Evolutionary conservation across 1,140 invertebrate species (phyloP).

Genomic region (Oryctes rhinoceros): DNA sequence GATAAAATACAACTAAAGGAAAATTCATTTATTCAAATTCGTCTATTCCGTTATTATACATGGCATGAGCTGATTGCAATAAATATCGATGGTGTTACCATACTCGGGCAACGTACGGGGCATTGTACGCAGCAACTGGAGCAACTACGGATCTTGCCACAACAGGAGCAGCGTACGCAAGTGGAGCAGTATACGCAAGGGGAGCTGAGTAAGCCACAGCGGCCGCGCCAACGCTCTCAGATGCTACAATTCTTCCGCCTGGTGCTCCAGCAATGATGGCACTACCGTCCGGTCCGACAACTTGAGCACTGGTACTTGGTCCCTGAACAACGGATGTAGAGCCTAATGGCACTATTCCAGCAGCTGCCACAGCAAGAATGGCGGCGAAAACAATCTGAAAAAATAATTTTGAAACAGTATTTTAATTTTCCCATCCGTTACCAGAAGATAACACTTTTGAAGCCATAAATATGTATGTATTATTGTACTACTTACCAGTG

Average conservation of each 20-base stretch:
- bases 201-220: conserved; percentile 36
- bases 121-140: conserved; percentile 3
- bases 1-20: too few species aligned
- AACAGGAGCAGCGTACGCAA: conserved; percentile 40
- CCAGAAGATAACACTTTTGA: neutral
- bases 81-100: neutral
- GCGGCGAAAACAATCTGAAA: conserved; percentile 27
- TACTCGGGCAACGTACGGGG: neutral
- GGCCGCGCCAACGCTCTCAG: conserved; percentile 43
- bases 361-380: conserved; percentile 8
- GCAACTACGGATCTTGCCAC: neutral
- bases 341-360: neutral
- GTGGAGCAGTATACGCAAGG: conserved; percentile 38
- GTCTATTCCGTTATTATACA: neutral
- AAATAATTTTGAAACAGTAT: neutral
- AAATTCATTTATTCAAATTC: too few species aligned
- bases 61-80: neutral
- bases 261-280: conserved; percentile 43
- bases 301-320: conserved; percentile 45
- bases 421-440: neutral
- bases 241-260: conserved; percentile 43
- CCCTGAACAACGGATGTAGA: conserved; percentile 45
- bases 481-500: neutral
- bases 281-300: conserved; percentile 46
- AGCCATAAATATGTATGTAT: neutral